These are phyloP conservation scores for Phyllotreta cruciferae DNA, from an alignment of 2,888 invertebrate genomes.

Conservation along the genomic window DNA sequence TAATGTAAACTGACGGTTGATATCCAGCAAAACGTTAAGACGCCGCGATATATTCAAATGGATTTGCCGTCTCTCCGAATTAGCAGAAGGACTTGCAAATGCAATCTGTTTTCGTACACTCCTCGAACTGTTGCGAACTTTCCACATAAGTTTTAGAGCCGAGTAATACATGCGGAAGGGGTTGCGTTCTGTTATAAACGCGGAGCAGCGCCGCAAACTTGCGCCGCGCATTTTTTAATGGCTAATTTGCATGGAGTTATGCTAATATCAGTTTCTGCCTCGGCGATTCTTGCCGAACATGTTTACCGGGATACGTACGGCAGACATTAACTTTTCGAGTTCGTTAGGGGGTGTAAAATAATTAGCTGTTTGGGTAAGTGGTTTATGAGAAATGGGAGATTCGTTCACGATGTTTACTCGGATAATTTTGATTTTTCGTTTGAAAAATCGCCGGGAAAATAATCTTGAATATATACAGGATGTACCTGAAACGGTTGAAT, in stretches of 20 bases:
- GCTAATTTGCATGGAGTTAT: conserved; percentile 31
- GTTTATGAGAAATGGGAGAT: neutral
- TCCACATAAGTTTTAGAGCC: conserved; percentile 23
- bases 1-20: neutral
- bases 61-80: conserved; percentile 23
- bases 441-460: no score
- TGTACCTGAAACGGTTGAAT: no score
- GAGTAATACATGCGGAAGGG: conserved; percentile 31
- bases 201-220: conserved; percentile 25
- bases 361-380: neutral
- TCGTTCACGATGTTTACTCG: neutral
- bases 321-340: neutral
- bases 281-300: conserved; percentile 21
- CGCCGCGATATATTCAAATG: conserved; percentile 21
- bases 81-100: conserved; percentile 26
- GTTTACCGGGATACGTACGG: conserved; percentile 3
- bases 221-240: conserved; percentile 26
- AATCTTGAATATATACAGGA: no score
- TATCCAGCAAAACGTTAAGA: conserved; percentile 12
- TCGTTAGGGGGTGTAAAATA: neutral
- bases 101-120: conserved; percentile 31
- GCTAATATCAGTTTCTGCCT: conserved; percentile 30
- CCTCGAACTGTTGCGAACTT: conserved; percentile 22
- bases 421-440: neutral
- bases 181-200: conserved; percentile 15